phyloP scores from a whole-genome alignment of 2,113 vertebrate genomes.

The Cathartes aura region DNA sequence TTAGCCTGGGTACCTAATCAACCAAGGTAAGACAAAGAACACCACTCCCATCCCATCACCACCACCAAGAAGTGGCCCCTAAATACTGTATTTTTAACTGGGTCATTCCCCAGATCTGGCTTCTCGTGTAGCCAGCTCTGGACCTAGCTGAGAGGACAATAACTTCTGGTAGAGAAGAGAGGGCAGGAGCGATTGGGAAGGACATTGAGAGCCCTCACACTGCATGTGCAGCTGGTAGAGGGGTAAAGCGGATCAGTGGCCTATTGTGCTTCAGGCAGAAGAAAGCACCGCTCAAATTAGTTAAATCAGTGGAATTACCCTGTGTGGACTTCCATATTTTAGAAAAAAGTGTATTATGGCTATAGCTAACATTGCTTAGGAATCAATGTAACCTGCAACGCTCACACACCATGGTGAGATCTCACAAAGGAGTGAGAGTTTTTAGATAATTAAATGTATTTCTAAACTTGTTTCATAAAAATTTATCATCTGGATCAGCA shows the following conservation, averaged over 20 bases:
- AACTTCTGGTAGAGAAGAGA: neutral
- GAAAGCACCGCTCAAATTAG: neutral
- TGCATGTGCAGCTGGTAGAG: neutral
- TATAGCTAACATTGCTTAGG: neutral
- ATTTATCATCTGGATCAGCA: slow-evolving; percentile 6
- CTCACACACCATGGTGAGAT: neutral
- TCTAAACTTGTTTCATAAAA: slow-evolving; percentile 4
- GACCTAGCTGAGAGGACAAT: neutral
- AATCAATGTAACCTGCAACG: neutral
- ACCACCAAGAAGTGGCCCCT: neutral
- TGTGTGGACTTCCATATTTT: neutral
- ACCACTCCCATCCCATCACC: neutral
- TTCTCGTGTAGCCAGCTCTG: neutral
- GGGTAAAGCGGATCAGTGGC: neutral
- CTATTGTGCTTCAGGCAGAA: neutral
- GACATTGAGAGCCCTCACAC: neutral
- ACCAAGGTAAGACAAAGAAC: neutral
- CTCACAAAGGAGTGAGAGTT: neutral
- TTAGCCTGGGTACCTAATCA: neutral
- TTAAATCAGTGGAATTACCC: neutral
- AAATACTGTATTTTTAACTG: neutral
- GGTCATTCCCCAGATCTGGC: neutral
- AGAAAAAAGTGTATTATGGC: neutral
- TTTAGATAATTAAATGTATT: slow-evolving; percentile 13
- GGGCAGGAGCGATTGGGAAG: fast-evolving